These are phyloP conservation scores for Entelurus aequoreus DNA, from an alignment of 2,113 vertebrate species.

Conservation along the genomic window DNA sequence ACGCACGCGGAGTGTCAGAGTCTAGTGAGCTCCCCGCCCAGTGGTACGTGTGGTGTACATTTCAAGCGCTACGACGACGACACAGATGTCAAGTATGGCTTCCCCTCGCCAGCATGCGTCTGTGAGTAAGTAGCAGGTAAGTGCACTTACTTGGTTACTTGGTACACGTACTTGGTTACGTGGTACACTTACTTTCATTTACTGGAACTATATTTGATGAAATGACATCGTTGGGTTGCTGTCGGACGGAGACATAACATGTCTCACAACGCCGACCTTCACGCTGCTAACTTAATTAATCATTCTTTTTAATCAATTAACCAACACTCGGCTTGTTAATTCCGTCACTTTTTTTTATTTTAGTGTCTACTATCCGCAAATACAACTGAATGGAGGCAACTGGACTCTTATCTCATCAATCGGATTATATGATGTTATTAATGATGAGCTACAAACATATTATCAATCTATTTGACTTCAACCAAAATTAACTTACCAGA, in stretches of 20 bases:
- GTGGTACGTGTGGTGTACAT: neutral
- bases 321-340: too few relatives aligned
- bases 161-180: neutral
- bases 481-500: too few relatives aligned
- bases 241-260: neutral
- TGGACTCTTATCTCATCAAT: too few relatives aligned
- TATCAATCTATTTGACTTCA: too few relatives aligned
- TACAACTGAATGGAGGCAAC: too few relatives aligned
- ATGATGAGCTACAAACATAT: too few relatives aligned
- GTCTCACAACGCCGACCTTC: neutral
- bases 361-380: too few relatives aligned
- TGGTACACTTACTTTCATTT: neutral
- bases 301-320: too few relatives aligned
- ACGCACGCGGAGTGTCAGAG: neutral
- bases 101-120: neutral
- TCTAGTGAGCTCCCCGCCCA: neutral
- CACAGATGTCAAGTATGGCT: conserved; percentile 4
- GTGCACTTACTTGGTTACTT: neutral
- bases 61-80: conserved; percentile 36
- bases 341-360: too few relatives aligned
- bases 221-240: neutral
- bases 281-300: neutral
- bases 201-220: too few relatives aligned
- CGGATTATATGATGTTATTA: too few relatives aligned
- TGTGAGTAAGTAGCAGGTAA: conserved; percentile 27